Evolutionary conservation across 2,888 invertebrate genomes (phyloP), one percentile per base, ranked within the genome.

Genomic region (Coremacera marginata): DNA sequence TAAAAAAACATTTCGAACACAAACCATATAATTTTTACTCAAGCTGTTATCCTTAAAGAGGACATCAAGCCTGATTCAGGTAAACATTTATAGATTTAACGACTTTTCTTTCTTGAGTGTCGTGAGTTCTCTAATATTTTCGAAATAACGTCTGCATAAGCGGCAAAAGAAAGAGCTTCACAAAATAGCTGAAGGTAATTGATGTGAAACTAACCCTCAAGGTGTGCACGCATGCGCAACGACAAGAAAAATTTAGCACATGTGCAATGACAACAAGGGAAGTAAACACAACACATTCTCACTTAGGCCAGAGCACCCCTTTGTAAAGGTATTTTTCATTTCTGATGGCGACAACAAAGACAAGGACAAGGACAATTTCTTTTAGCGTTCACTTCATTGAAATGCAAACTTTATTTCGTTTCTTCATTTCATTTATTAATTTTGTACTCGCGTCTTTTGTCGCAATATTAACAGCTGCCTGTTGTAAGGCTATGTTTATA

Each of bases 141-240:
- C 8, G 51, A 62, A 73, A 49, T 73, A 73, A 73, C 72, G 72
- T 73, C 72, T 73, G 51, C 22, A 62, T 19, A 19, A 31, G 62
- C 44, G 16, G 62, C 34, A 16, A 55, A 25, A 52, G n/a, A 55
- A 55, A 31, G n/a, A 34, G 25, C 27, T 19, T 16, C 37, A 62
- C 22, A 62, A 52, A 63, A 63, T 51, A 73, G 65, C 34, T 52
- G n/a, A 27, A 34, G n/a, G 34, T 25, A 67, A 67, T 67, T 67
- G 67, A 67, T 49, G 67, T 68, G 68, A 68, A 68, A 68, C 51
- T 27, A 49, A 60, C 75, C 55, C 62, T 79, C 79, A 81, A 82
- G 79, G 79, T 81, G 82, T 81, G 80, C 78, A 81, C 78, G 81
- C 81, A 82, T 82, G 82, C 81, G 81, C 80, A 81, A 81, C 82